Evolutionary conservation across 2,888 invertebrate species (phyloP).

Genomic region (Pyrocoelia pectoralis): DNA sequence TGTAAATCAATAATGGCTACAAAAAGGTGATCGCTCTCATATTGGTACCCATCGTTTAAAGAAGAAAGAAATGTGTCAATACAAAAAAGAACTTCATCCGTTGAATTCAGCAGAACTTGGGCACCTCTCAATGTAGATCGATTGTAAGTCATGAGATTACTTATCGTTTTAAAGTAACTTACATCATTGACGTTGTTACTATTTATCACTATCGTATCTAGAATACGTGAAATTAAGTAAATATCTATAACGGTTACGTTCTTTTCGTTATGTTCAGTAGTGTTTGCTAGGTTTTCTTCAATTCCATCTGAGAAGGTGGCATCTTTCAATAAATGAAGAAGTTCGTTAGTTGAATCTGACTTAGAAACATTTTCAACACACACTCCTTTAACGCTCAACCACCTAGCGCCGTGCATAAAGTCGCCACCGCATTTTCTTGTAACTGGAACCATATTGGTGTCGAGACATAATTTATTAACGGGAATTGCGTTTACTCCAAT

Average conservation of each 20-base stretch:
- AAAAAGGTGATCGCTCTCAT: slow-evolving; percentile 16
- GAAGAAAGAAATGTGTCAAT: slow-evolving; percentile 64
- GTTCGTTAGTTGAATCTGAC: slow-evolving; percentile 21
- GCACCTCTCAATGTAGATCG: slow-evolving; percentile 49
- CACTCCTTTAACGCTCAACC: slow-evolving; percentile 58
- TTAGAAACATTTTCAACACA: slow-evolving; percentile 14
- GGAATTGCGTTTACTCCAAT: slow-evolving; percentile 64
- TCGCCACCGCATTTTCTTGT: slow-evolving; percentile 64
- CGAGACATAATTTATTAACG: slow-evolving; percentile 63
- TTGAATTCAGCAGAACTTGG: slow-evolving; percentile 66
- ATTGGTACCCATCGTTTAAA: slow-evolving; percentile 20
- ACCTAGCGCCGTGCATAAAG: slow-evolving; percentile 64
- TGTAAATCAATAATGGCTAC: slow-evolving; percentile 27
- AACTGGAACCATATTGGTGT: slow-evolving; percentile 63
- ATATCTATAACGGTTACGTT: slow-evolving; percentile 25
- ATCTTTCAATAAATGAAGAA: slow-evolving; percentile 23
- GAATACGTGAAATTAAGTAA: slow-evolving; percentile 40
- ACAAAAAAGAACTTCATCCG: slow-evolving; percentile 67
- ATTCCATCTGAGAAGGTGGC: slow-evolving; percentile 6
- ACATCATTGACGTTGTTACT: slow-evolving; percentile 10
- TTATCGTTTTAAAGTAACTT: slow-evolving; percentile 60
- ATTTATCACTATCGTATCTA: slow-evolving; percentile 13
- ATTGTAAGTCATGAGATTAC: slow-evolving; percentile 63
- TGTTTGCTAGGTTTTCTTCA: slow-evolving; percentile 11
- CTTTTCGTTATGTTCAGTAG: slow-evolving; percentile 12